Conservation (phyloP, 2,888 invertebrate genomes). For the Pheosia gnoma region DNA sequence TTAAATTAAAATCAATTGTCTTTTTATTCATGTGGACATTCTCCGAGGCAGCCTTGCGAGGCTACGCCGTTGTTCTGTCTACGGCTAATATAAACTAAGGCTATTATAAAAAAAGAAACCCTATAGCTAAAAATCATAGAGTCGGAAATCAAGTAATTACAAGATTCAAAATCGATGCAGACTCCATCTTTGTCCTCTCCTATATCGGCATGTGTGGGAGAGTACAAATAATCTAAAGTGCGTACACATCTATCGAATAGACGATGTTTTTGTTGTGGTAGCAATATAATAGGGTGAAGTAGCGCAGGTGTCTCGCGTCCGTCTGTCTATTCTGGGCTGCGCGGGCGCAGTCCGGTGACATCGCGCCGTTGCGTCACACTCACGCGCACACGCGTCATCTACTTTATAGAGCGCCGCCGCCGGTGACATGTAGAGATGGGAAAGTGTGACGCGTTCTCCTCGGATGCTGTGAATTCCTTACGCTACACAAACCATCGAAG, state of each 20-base stretch:
- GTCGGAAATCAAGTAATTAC: too few relatives aligned
- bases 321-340: conserved; percentile 66
- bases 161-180: too few relatives aligned
- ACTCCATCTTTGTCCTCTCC: not conserved
- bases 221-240: not conserved
- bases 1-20: too few relatives aligned
- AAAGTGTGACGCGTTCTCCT: not conserved
- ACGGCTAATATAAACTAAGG: too few relatives aligned
- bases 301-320: conserved; percentile 69
- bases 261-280: conserved; percentile 21
- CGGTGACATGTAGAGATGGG: conserved; percentile 20
- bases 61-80: too few relatives aligned
- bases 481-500: not conserved
- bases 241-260: not conserved
- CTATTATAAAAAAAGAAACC: too few relatives aligned
- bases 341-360: conserved; percentile 40
- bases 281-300: conserved; percentile 17
- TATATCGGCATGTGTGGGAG: not conserved
- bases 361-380: conserved; percentile 52
- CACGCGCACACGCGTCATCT: conserved; percentile 32
- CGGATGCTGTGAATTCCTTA: not conserved
- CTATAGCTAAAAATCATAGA: too few relatives aligned
- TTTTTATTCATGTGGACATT: too few relatives aligned
- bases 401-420: conserved; percentile 10
- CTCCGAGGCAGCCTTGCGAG: too few relatives aligned